phyloP scores from a whole-genome alignment of 2,797 vertebrate species.

The Pseudocheirus occidentalis region DNA sequence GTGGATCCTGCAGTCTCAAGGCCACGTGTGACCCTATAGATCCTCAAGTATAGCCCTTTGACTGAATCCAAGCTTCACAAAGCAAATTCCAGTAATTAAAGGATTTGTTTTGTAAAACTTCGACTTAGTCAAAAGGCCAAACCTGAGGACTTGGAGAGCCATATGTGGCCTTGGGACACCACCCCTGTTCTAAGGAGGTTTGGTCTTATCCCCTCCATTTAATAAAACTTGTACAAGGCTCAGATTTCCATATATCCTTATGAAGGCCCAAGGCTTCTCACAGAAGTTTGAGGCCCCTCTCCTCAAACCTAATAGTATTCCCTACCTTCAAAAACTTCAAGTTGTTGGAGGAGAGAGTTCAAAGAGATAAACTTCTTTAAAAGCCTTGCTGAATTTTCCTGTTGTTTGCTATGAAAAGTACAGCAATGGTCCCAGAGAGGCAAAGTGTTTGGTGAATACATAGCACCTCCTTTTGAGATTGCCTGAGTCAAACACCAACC shows the following conservation, averaged over 20 bases:
- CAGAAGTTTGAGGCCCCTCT: neutral
- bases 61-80: no score
- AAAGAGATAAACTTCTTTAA: neutral
- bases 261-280: neutral
- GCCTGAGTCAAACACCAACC: neutral
- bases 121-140: no score
- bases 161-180: no score
- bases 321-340: neutral
- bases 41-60: no score
- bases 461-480: neutral
- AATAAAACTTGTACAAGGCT: conserved; percentile 1
- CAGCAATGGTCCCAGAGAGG: neutral
- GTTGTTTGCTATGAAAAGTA: neutral
- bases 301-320: neutral
- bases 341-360: neutral
- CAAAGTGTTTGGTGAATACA: neutral
- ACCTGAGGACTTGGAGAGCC: no score
- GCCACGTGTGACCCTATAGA: no score
- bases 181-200: neutral
- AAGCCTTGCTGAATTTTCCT: neutral
- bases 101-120: no score
- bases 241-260: neutral
- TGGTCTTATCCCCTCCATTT: neutral
- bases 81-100: no score
- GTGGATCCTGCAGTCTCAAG: no score